Percentiles rank a stretch among this genome's conserved stretches.
Evolutionary conservation across 2,888 invertebrate genomes (phyloP).

Genomic region (Drosophila dives): DNA sequence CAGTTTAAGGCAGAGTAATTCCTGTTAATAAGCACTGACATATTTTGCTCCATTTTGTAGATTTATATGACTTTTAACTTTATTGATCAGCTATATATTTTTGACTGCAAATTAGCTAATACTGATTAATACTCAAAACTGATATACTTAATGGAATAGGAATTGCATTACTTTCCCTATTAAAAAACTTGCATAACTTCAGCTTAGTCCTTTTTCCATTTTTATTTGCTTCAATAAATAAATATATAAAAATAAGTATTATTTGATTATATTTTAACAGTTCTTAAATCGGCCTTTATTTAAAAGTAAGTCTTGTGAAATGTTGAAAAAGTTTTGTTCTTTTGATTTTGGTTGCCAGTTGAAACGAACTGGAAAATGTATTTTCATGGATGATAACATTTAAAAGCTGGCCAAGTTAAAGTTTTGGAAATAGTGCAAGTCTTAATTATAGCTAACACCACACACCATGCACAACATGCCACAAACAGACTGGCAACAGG

Average conservation of each 20-base stretch:
- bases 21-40: background rate
- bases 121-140: background rate
- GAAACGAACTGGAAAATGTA: constrained; percentile 19
- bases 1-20: background rate
- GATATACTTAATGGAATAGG: background rate
- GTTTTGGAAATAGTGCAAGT: constrained; percentile 6
- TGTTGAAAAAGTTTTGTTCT: background rate
- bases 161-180: background rate
- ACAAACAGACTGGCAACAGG: constrained; percentile 14
- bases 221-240: background rate
- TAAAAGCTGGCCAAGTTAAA: constrained; percentile 21
- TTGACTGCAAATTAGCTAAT: background rate
- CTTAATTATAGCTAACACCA: constrained; percentile 12
- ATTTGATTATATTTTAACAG: background rate
- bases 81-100: background rate
- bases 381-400: constrained; percentile 15
- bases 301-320: background rate
- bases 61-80: background rate
- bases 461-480: constrained; percentile 8
- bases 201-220: accelerated
- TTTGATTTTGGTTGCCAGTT: background rate
- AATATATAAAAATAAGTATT: background rate
- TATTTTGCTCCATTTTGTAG: background rate
- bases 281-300: background rate
- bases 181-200: background rate